A percentile compares a stretch with the other conserved stretches of the same genome.
Conservation (phyloP, 2,797 vertebrate species). For the Platyrinchus mystaceus region DNA sequence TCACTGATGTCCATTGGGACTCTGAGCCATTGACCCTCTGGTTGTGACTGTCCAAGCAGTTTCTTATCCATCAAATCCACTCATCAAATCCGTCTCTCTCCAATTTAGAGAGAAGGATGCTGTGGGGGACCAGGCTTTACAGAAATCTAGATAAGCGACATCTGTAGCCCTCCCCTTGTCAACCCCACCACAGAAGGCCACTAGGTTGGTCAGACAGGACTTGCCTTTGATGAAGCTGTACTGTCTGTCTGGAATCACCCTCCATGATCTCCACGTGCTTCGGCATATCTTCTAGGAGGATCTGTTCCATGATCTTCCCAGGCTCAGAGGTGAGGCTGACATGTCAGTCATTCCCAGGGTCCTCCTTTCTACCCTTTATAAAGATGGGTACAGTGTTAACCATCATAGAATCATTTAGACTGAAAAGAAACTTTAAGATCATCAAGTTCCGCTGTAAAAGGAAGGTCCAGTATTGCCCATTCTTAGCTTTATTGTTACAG, state of each 20-base stretch:
- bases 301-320: background rate
- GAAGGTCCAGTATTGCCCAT: background rate
- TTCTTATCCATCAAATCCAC: background rate
- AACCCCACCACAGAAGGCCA: background rate
- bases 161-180: background rate
- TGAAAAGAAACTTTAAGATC: background rate
- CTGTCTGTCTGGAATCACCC: background rate
- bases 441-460: background rate
- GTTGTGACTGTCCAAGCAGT: background rate
- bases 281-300: background rate
- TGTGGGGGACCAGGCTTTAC: background rate
- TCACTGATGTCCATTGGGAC: background rate
- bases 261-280: background rate
- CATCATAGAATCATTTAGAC: background rate
- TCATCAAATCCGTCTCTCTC: background rate
- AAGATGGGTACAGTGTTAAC: background rate
- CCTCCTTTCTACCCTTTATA: background rate
- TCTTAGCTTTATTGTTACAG: background rate
- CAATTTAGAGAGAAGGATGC: background rate
- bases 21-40: background rate
- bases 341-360: fast-evolving
- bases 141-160: background rate
- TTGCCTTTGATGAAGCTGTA: background rate
- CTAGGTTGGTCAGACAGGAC: background rate
- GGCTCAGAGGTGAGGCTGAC: background rate